Base-by-base conservation (phyloP, 2,113 vertebrate species). In the Struthidea cinerea region DNA sequence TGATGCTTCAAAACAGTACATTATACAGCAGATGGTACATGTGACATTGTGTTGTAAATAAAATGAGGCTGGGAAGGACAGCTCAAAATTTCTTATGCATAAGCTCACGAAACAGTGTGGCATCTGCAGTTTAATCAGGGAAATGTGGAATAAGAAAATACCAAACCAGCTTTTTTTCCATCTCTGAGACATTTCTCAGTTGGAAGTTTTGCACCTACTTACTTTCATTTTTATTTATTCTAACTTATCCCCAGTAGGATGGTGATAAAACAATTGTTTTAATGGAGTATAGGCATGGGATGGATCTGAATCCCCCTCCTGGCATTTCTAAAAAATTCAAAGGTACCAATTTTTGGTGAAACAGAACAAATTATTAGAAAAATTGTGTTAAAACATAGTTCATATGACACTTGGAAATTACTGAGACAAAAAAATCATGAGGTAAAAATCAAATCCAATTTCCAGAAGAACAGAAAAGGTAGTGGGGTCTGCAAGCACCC, bases 41-140 rank as follows among this genome's bases (percentile, higher is more conserved):
- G 84, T 86, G 86, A 88, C 68, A 71, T 37, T 70, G 75, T 82
- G 64, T 14, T 93, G 87, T 82, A 94, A 94, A 82, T 87, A 79
- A 91, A 89, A 68, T 33, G 30, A 52, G 64, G n/a, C 73, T 53
- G 49, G 90, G 82, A 85, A 91, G 89, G 56, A 64, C 73, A 78
- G 69, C 53, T 81, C 46, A 49, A 68, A 68, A 83, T 76, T 85
- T 47, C 60, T 70, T 89, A 44, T 49, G 37, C 7, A 3, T 63
- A 86, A 96, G 3, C 76, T 89, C 41, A 61, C 44, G 63, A 68
- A 70, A 39, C 42, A 68, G 22, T 21, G 37, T 69, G 28, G 46
- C 57, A 90, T 44, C 71, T 79, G 68, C 55, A 79, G 56, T 49
- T 84, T 67, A 68, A 82, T 55, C n/a, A 57, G n/a, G 39, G 46